Conservation (phyloP, 2,888 invertebrate genomes). For the Alcis repandata region DNA sequence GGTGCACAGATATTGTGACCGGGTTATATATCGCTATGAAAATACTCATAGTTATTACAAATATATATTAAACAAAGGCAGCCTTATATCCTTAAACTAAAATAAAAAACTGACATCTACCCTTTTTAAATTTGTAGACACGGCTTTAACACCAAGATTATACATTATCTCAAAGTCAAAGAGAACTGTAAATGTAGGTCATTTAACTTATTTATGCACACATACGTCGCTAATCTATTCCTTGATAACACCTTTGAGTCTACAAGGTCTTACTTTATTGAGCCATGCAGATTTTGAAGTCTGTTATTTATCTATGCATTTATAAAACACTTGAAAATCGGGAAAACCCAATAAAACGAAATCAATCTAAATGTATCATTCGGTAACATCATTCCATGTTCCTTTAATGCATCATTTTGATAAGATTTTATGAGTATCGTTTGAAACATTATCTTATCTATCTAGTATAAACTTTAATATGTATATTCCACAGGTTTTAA, state of each 20-base stretch:
- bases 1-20: too few relatives aligned
- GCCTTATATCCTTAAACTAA: too few relatives aligned
- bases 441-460: constrained; percentile 13
- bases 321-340: background rate
- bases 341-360: background rate
- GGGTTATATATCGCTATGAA: too few relatives aligned
- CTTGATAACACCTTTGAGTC: constrained; percentile 13
- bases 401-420: constrained; percentile 33
- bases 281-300: background rate
- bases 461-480: constrained; percentile 2
- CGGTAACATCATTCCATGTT: background rate
- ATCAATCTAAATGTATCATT: background rate
- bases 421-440: constrained; percentile 33
- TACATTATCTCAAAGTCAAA: constrained; percentile 14
- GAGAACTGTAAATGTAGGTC: constrained; percentile 14
- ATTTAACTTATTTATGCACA: constrained; percentile 11
- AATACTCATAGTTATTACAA: too few relatives aligned
- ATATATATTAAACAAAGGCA: too few relatives aligned
- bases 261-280: background rate
- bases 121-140: background rate
- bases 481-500: constrained; percentile 82
- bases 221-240: constrained; percentile 14
- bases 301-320: background rate
- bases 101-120: too few relatives aligned
- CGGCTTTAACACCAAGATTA: background rate